Conservation (phyloP, 2,888 invertebrate species). For the Leptodirus hochenwartii region DNA sequence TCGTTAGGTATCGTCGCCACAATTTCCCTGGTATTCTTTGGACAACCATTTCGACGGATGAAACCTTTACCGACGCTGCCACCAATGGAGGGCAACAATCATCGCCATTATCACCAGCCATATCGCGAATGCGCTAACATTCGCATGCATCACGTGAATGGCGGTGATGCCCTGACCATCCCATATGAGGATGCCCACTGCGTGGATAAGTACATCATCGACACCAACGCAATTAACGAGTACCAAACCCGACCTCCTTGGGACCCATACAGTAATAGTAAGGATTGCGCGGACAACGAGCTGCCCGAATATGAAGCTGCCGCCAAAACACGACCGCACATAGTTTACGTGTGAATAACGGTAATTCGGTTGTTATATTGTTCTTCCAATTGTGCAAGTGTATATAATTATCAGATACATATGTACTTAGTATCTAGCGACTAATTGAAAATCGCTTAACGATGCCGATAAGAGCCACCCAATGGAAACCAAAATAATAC, state of each 20-base stretch:
- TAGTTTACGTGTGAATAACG: constrained; percentile 33
- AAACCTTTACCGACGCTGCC: too few species aligned
- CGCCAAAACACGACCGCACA: constrained; percentile 27
- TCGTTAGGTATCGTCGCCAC: constrained; percentile 5
- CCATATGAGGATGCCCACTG: constrained; percentile 18
- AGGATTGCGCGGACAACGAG: constrained; percentile 12
- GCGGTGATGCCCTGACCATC: too few species aligned
- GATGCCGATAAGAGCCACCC: too few species aligned
- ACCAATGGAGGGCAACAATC: constrained; percentile 7
- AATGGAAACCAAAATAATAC: too few species aligned
- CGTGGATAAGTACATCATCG: constrained; percentile 22
- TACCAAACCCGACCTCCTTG: constrained; percentile 21
- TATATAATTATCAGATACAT: too few species aligned
- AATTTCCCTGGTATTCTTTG: constrained; percentile 22
- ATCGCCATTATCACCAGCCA: constrained; percentile 6
- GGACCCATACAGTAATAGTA: constrained; percentile 20
- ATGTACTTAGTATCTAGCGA: too few species aligned
- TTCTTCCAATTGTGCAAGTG: too few species aligned
- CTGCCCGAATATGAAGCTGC: constrained; percentile 20
- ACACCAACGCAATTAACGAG: constrained; percentile 22
- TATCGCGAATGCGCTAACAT: too few species aligned
- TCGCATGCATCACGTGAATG: too few species aligned
- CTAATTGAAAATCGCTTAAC: too few species aligned
- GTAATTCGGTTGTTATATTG: constrained; percentile 11
- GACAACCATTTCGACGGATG: constrained; percentile 18